Evolutionary conservation across 2,113 vertebrate species (phyloP).

Genomic region (Loxodonta africana): DNA sequence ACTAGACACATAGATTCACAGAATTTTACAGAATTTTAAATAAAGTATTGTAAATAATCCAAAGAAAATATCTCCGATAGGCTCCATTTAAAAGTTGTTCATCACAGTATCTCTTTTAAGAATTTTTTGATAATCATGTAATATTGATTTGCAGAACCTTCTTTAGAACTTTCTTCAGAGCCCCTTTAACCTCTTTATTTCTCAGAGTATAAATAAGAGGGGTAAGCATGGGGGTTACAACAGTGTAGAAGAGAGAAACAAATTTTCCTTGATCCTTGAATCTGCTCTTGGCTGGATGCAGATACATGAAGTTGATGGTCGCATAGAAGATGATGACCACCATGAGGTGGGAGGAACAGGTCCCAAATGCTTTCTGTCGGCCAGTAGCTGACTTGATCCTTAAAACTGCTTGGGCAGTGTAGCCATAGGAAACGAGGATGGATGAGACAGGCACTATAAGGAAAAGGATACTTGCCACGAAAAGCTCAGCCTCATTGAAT

Average conservation of each 20-base stretch:
- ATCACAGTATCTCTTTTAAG: too few species aligned
- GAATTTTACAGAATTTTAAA: background rate
- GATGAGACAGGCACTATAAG: slow-evolving; percentile 29
- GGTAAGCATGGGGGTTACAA: too few species aligned
- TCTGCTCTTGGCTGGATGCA: background rate
- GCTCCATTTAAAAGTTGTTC: background rate
- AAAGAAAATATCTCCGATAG: background rate
- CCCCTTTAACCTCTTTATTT: slow-evolving; percentile 14
- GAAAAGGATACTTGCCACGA: slow-evolving; percentile 54
- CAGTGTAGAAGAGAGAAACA: too few species aligned
- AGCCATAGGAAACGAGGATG: slow-evolving; percentile 34
- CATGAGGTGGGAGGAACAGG: too few species aligned
- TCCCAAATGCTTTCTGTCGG: background rate
- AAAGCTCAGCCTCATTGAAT: slow-evolving; percentile 62
- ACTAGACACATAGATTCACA: background rate
- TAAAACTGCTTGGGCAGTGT: background rate
- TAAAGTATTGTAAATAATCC: background rate
- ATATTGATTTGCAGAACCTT: background rate
- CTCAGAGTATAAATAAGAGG: too few species aligned
- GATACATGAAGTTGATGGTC: background rate
- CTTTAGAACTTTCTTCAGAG: background rate
- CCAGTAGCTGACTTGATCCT: background rate
- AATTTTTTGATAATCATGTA: background rate
- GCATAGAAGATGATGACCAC: background rate
- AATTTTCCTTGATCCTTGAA: background rate